Percentiles rank a stretch among this genome's conserved stretches.
phyloP scores from a whole-genome alignment of 1,140 invertebrate species.

The Latrodectus geometricus region DNA sequence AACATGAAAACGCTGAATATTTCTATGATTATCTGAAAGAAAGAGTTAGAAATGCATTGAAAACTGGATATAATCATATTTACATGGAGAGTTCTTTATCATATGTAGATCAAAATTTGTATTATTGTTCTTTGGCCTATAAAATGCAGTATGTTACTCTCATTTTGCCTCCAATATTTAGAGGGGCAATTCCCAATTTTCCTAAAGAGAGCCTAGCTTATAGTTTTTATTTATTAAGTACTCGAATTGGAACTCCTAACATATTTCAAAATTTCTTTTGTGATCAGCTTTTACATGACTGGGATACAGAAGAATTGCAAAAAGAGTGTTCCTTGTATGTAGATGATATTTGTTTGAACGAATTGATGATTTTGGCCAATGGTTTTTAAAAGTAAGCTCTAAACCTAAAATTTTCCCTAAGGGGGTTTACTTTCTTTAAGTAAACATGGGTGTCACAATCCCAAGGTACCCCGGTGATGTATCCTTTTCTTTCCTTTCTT shows the following conservation, averaged over 20 bases:
- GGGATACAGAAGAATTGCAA: slow-evolving; percentile 16
- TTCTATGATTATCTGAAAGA: slow-evolving; percentile 18
- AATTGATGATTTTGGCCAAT: neutral
- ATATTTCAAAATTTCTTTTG: slow-evolving; percentile 33
- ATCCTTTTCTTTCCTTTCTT: too few species aligned
- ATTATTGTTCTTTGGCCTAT: slow-evolving; percentile 6
- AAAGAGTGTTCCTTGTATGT: slow-evolving; percentile 7
- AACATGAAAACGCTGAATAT: neutral
- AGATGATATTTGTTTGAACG: slow-evolving; percentile 30
- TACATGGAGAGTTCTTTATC: slow-evolving; percentile 11
- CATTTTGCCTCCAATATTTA: slow-evolving; percentile 18
- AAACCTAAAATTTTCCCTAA: too few species aligned
- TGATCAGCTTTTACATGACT: slow-evolving; percentile 36
- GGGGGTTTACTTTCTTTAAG: too few species aligned
- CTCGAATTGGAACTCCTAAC: slow-evolving; percentile 3
- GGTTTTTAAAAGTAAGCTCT: neutral
- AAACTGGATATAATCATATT: slow-evolving; percentile 20
- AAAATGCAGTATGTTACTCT: slow-evolving; percentile 48
- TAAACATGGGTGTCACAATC: too few species aligned
- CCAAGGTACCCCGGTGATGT: too few species aligned
- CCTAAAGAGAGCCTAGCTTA: neutral
- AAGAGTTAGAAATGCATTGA: neutral
- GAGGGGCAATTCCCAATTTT: neutral
- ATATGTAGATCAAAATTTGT: neutral
- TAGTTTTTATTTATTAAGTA: neutral